phyloP scores from a whole-genome alignment of 2,113 vertebrate species.

The Hirundichthys speculiger region DNA sequence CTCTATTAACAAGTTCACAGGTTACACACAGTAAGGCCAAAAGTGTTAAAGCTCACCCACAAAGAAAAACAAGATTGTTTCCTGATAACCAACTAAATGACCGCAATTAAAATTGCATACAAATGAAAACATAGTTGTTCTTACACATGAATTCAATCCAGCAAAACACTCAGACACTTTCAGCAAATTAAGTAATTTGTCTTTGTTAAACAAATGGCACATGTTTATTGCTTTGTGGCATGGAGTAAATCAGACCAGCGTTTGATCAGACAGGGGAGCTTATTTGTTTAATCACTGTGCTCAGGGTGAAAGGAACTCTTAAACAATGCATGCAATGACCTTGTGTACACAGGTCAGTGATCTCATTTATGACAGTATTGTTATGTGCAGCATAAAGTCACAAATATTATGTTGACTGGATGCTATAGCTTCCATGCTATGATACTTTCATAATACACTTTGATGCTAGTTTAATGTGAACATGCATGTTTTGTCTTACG shows the following conservation, averaged over 20 bases:
- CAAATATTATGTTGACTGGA: too few relatives aligned
- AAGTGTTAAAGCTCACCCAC: constrained; percentile 25
- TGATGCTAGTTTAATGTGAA: too few relatives aligned
- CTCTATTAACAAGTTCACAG: constrained; percentile 3
- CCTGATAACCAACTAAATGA: constrained; percentile 14
- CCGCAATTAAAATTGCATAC: constrained; percentile 12
- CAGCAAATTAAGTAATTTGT: constrained; percentile 9
- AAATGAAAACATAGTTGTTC: constrained; percentile 4
- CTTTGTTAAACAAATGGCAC: not conserved
- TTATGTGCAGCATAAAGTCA: not conserved
- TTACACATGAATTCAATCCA: constrained; percentile 8
- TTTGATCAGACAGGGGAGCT: constrained; percentile 23
- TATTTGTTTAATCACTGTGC: constrained; percentile 41
- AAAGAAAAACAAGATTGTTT: constrained; percentile 20
- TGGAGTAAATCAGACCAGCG: constrained; percentile 3
- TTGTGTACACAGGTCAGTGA: not conserved
- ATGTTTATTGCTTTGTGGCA: not conserved
- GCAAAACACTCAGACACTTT: not conserved
- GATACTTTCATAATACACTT: too few relatives aligned
- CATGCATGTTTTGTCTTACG: not conserved
- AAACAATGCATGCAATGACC: constrained; percentile 4
- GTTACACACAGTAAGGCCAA: not conserved
- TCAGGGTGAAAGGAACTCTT: constrained; percentile 9
- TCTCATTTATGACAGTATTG: not conserved
- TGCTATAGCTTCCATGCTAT: too few relatives aligned